Conservation (phyloP, 2,797 vertebrate species). For the Lophotriccus pileatus region DNA sequence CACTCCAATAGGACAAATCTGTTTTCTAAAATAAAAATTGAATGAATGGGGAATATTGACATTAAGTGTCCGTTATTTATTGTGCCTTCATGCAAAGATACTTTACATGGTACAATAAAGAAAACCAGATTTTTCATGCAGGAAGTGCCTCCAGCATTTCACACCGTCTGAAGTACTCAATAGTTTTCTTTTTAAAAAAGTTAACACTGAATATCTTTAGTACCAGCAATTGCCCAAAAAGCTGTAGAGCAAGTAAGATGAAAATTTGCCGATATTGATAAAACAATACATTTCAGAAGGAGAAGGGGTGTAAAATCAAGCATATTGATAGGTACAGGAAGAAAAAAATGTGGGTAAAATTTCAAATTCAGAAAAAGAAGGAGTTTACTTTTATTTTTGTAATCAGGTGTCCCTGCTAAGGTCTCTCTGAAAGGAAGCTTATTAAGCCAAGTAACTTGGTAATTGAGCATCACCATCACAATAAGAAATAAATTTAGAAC, state of each 20-base stretch:
- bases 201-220: background rate
- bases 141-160: background rate
- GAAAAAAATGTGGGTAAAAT: background rate
- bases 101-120: background rate
- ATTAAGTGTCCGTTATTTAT: background rate
- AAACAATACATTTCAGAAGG: background rate
- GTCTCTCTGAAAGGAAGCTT: background rate
- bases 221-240: background rate
- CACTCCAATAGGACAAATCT: background rate
- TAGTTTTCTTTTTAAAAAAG: background rate
- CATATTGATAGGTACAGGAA: background rate
- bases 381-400: background rate
- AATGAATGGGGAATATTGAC: background rate
- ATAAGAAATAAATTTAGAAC: constrained; percentile 13
- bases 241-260: background rate
- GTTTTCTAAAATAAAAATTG: background rate
- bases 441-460: background rate
- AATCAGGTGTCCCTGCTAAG: background rate
- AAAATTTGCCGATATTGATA: background rate
- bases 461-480: background rate
- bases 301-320: background rate
- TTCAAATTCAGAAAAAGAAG: background rate
- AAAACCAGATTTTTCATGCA: background rate
- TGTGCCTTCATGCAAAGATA: background rate
- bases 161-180: background rate